Base-by-base conservation (phyloP, 2,113 vertebrate genomes). In the Prunella fulvescens region DNA sequence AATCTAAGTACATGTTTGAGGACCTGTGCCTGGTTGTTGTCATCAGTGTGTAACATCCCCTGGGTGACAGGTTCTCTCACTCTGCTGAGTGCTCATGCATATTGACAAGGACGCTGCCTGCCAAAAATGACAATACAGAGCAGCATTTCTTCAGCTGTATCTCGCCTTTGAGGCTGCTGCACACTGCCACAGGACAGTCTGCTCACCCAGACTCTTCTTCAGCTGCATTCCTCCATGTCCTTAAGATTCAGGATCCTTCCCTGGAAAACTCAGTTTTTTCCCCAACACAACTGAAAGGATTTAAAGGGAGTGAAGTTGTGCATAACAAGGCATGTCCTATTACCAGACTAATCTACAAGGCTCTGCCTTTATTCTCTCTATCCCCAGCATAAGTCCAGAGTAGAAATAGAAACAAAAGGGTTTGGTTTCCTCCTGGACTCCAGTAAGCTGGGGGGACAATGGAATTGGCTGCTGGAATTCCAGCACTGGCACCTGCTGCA, bases 371-470 rank as follows among this genome's bases (percentile, higher is more conserved):
- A 69, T 90, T 96, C 88, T 66, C 91, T 94, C 92, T 74, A 70
- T 86, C 90, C 76, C 76, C 88, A 81, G 74, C 58, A 5, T 82
- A 93, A 96, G 9, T 53, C 79, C 67, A 70, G 95, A 92, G 91
- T 58, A 93, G 82, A 86, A 96, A 80, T 9, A 90, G 88, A 76
- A 93, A 95, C 90, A 95, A 95, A 94, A 90, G 94, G 33, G 69
- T 86, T 88, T 82, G 74, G 37, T 92, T 90, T 92, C 82, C 58
- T 83, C 79, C 35, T 0, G 1, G 73, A 62, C 47, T 64, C 20
- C 44, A 70, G 82, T 4, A 39, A 71, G 57, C 81, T 88, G 62
- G 11, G 50, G 17, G 26, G 16, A 88, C 71, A 62, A 54, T 65
- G 82, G 66, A 88, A 79, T 6, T 48, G 71, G 58, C 54, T 14